These are phyloP conservation scores for Tapirus indicus DNA, from an alignment of 2,797 vertebrate species.

Conservation along the genomic window DNA sequence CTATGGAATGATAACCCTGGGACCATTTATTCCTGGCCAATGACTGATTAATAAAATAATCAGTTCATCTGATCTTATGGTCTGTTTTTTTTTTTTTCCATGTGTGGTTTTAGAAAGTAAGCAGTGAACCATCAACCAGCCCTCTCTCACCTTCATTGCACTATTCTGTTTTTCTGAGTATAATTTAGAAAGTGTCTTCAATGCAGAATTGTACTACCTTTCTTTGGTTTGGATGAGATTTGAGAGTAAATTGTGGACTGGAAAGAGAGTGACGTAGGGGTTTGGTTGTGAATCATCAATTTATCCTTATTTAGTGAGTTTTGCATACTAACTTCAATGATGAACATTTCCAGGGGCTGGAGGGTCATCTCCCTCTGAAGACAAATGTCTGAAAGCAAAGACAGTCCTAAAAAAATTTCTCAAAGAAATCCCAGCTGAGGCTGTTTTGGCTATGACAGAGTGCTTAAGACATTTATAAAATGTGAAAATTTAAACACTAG, in stretches of 20 bases:
- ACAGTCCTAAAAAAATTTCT: background rate
- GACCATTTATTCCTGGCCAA: background rate
- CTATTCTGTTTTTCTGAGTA: background rate
- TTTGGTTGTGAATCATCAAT: conserved; percentile 1
- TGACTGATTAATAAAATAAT: background rate
- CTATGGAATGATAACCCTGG: background rate
- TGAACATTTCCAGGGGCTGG: background rate
- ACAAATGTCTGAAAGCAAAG: background rate
- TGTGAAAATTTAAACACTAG: conserved; percentile 22
- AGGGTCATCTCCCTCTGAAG: background rate
- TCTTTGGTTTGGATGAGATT: background rate
- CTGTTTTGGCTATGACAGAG: background rate
- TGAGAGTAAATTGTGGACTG: background rate
- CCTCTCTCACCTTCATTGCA: accelerated
- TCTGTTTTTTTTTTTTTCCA: no score
- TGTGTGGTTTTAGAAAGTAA: background rate
- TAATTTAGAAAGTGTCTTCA: background rate
- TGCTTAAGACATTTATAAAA: conserved; percentile 44
- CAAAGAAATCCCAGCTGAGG: background rate
- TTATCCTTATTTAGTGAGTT: background rate
- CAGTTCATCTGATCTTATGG: background rate
- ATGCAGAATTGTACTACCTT: background rate
- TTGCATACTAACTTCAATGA: background rate
- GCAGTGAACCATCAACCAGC: accelerated
- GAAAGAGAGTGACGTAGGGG: background rate